These are phyloP conservation scores for Epinotia nisella DNA, from an alignment of 2,888 invertebrate genomes.

Conservation along the genomic window DNA sequence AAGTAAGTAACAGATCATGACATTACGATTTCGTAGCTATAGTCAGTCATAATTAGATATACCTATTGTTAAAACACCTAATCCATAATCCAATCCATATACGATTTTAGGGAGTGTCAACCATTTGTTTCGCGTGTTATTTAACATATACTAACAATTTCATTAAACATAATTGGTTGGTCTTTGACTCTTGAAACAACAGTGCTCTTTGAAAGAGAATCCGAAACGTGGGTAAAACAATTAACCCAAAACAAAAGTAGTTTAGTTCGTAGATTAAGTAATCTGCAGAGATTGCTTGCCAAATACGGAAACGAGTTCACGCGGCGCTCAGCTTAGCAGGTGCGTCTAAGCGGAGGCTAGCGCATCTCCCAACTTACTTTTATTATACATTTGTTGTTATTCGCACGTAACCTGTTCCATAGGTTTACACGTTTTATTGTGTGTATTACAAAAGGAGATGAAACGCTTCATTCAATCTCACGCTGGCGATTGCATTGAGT, in stretches of 20 bases:
- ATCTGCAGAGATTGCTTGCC: conserved; percentile 34
- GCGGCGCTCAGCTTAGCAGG: conserved; percentile 25
- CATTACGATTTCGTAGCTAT: no score
- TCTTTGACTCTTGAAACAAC: conserved; percentile 28
- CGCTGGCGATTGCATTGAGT: conserved; percentile 33
- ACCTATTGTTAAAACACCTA: no score
- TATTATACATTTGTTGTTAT: conserved; percentile 10
- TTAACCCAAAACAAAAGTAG: conserved; percentile 39
- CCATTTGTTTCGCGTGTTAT: conserved; percentile 14
- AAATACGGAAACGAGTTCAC: conserved; percentile 41
- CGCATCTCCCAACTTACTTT: not conserved
- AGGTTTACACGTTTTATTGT: conserved; percentile 53
- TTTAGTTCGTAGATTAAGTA: conserved; percentile 31
- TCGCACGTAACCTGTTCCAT: conserved; percentile 19
- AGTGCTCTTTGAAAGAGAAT: conserved; percentile 26
- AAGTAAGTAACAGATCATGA: not conserved
- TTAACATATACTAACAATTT: conserved; percentile 19
- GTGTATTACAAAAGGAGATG: conserved; percentile 59
- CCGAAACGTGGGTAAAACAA: conserved; percentile 43
- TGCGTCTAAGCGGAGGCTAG: conserved; percentile 22
- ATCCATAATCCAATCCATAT: no score
- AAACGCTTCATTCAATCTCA: conserved; percentile 57
- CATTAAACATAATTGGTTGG: conserved; percentile 30
- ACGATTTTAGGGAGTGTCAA: no score
- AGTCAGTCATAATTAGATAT: no score